phyloP scores from a whole-genome alignment of 1,140 invertebrate species.

The Zophobas morio region DNA sequence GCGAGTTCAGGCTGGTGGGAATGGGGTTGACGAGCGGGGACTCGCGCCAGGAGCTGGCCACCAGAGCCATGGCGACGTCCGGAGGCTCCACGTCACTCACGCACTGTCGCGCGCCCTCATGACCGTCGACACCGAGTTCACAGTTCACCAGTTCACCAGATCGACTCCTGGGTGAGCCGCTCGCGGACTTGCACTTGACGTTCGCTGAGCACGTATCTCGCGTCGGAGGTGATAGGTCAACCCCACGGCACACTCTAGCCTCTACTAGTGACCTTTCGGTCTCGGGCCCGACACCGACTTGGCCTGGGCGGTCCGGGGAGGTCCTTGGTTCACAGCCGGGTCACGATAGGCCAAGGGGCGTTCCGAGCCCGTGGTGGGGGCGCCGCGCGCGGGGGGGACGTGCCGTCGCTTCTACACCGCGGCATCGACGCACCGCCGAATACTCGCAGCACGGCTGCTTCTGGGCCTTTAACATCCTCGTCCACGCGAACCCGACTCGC shows the following conservation, averaged over 20 bases:
- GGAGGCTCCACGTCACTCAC: conserved; percentile 69
- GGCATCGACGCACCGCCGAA: background rate
- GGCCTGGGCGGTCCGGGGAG: conserved; percentile 67
- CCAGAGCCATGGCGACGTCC: conserved; percentile 76
- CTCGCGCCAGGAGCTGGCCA: conserved; percentile 81
- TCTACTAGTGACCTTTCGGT: conserved; percentile 68
- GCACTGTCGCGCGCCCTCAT: conserved; percentile 45
- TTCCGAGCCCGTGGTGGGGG: conserved; percentile 57
- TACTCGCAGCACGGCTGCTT: conserved; percentile 11
- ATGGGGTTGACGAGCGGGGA: conserved; percentile 68
- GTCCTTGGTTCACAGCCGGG: conserved; percentile 66
- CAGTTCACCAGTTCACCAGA: conserved; percentile 46
- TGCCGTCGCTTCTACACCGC: conserved; percentile 26
- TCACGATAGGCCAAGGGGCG: conserved; percentile 67
- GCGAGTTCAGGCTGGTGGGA: conserved; percentile 67
- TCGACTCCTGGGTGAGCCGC: conserved; percentile 49
- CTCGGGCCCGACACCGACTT: conserved; percentile 66
- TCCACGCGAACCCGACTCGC: conserved; percentile 33
- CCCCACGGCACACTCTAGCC: conserved; percentile 67
- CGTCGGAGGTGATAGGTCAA: conserved; percentile 67
- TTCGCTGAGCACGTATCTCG: conserved; percentile 63
- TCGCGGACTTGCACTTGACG: conserved; percentile 53
- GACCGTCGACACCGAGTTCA: conserved; percentile 53
- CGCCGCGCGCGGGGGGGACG: conserved; percentile 18
- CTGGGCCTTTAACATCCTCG: background rate